These are phyloP conservation scores for Megalurothrips usitatus DNA, from an alignment of 2,888 invertebrate species.

Conservation along the genomic window DNA sequence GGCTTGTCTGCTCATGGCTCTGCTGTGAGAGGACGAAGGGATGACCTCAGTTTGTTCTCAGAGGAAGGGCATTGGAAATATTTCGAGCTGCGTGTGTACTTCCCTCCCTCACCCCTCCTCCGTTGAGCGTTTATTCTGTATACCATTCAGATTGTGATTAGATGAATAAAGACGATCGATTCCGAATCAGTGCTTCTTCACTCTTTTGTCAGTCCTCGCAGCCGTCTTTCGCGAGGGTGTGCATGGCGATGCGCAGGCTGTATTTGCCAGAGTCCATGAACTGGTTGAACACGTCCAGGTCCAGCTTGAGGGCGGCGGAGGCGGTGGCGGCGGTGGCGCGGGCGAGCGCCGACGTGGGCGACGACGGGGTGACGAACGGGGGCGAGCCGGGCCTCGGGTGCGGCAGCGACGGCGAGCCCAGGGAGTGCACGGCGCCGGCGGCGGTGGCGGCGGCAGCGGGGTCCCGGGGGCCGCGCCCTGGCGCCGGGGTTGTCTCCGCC, in stretches of 20 bases:
- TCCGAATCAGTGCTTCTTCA: too few relatives aligned
- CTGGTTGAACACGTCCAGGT: conserved; percentile 6
- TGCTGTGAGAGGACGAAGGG: too few relatives aligned
- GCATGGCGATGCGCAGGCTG: neutral
- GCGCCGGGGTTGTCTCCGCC: neutral
- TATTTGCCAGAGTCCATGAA: neutral
- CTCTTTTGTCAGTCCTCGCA: too few relatives aligned
- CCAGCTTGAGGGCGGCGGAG: neutral
- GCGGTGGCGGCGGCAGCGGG: neutral
- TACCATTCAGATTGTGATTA: too few relatives aligned
- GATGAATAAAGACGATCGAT: too few relatives aligned
- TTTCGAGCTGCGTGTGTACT: too few relatives aligned
- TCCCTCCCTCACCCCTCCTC: too few relatives aligned
- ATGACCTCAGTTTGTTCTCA: too few relatives aligned
- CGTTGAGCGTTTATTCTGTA: too few relatives aligned
- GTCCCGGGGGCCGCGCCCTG: neutral
- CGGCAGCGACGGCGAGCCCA: neutral
- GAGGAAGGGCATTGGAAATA: too few relatives aligned
- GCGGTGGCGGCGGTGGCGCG: neutral
- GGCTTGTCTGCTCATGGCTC: too few relatives aligned
- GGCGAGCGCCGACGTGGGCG: neutral
- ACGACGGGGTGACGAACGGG: neutral
- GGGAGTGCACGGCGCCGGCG: neutral
- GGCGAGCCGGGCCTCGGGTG: neutral
- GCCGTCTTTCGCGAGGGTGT: neutral